Percentiles rank a stretch among this genome's conserved stretches.
These are phyloP conservation scores for Camelus bactrianus DNA, from an alignment of 2,113 vertebrate genomes.

Conservation along the genomic window DNA sequence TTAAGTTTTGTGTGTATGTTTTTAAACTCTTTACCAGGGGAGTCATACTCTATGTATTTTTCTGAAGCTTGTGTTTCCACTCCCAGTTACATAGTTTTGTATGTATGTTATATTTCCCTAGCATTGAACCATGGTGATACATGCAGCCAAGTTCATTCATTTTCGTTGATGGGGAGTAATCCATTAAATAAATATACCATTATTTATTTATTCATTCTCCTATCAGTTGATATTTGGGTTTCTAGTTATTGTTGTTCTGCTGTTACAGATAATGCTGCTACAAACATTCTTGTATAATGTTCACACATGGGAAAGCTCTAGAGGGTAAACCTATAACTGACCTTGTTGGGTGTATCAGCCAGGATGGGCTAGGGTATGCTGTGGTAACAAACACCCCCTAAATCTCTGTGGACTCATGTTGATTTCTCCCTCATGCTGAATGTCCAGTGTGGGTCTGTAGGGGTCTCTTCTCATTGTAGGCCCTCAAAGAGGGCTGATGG, in stretches of 20 bases:
- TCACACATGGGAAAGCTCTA: background rate
- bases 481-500: background rate
- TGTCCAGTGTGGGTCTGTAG: background rate
- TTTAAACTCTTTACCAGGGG: background rate
- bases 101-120: background rate
- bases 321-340: background rate
- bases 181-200: background rate
- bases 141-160: background rate
- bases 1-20: background rate
- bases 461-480: background rate
- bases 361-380: background rate
- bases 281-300: background rate
- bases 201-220: background rate
- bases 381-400: background rate
- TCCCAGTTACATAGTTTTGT: background rate
- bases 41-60: background rate
- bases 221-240: background rate
- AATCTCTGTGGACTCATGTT: background rate
- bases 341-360: background rate
- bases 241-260: background rate
- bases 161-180: background rate
- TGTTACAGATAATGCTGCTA: background rate
- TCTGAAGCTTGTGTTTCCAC: background rate
- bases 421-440: background rate
- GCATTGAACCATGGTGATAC: background rate